Evolutionary conservation across 2,888 invertebrate genomes (phyloP), one percentile per base, ranked within the genome.

Genomic region (Volucella inflata): DNA sequence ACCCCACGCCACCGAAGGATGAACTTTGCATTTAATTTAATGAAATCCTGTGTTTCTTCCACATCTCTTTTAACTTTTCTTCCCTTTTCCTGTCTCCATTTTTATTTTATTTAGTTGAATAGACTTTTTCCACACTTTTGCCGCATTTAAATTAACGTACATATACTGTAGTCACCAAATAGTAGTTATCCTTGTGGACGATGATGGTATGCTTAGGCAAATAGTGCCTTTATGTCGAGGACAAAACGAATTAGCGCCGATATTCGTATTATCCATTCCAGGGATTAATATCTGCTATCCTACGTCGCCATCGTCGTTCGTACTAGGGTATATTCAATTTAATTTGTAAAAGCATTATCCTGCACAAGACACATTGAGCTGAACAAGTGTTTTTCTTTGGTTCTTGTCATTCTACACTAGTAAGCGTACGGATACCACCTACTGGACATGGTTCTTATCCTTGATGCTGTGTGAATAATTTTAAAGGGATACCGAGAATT

Each of bases 11-110:
- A n/a, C 51, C 42, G 48, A 70, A 59, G 60, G 53, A 75, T 42
- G 53, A 79, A 65, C 74, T 84, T 84, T 84, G 70, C 74, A 84
- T 79, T 84, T 79, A 79, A 84, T 83, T 83, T 68, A 83, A 83
- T 83, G 64, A 83, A 82, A 82, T 53, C 14, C 65, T 67, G 36
- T 12, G 40, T 53, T 62, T 59, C 59, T 74, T 50, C 48, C n/a
- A 12, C 30, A 21, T n/a, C 11, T 30, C 11, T 30, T 53, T 14
- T 10, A 17, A 6, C 4, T 55, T 12, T n/a, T n/a, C 9, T 14
- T 17, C 51, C 17, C 51, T 30, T 2, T 38, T 0, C 12, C 38
- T 10, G 12, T 1, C 17, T 9, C 10, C 30, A 10, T 40, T 55
- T 17, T 70, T 36, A 16, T 44, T 36, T 44, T 65, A n/a, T 48